phyloP scores from a whole-genome alignment of 2,113 vertebrate species.

The Mesocricetus auratus region DNA sequence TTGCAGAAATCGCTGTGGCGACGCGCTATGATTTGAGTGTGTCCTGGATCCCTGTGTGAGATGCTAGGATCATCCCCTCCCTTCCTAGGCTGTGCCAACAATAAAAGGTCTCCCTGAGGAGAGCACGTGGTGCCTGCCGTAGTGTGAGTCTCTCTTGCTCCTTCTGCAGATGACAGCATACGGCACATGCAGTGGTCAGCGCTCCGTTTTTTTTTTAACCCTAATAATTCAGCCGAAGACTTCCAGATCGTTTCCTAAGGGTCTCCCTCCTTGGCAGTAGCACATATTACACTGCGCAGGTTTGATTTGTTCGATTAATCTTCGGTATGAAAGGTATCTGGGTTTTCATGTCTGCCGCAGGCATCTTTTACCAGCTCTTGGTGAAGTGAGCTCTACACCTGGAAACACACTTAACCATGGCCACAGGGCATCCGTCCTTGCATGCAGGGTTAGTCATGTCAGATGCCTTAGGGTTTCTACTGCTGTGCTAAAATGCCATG shows the following conservation, averaged over 20 bases:
- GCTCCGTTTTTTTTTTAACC: not conserved
- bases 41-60: not conserved
- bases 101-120: not conserved
- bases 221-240: not conserved
- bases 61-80: not conserved
- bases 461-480: not conserved
- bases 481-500: not conserved
- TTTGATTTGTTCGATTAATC: not conserved
- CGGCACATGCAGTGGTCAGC: not conserved
- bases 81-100: not conserved
- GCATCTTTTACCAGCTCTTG: not conserved
- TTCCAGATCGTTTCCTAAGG: not conserved
- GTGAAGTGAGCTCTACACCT: not conserved
- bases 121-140: too few relatives aligned
- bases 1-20: not conserved
- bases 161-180: not conserved
- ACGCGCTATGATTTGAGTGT: not conserved
- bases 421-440: not conserved
- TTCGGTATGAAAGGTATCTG: not conserved
- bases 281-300: not conserved
- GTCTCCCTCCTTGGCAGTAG: not conserved
- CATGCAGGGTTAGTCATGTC: not conserved
- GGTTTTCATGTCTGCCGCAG: not conserved
- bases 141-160: not conserved
- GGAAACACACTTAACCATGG: not conserved